These are phyloP conservation scores for Trisateles emortualis DNA, from an alignment of 2,888 invertebrate genomes.

Conservation along the genomic window DNA sequence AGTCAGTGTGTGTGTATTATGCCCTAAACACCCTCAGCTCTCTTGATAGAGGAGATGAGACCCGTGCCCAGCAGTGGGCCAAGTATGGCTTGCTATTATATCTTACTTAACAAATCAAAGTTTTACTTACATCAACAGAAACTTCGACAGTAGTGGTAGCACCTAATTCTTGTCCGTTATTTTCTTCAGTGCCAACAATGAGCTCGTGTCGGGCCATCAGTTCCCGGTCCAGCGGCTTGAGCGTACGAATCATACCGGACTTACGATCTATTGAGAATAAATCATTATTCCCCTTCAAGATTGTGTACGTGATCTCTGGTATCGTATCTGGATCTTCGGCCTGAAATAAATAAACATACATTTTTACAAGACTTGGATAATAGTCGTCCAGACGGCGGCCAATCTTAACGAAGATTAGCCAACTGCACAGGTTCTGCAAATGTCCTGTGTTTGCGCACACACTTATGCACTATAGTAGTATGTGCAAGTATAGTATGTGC, in stretches of 20 bases:
- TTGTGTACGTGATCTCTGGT: conserved; percentile 93
- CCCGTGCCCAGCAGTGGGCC: too few species aligned
- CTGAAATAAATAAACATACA: conserved; percentile 69
- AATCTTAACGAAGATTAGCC: too few species aligned
- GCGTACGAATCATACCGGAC: conserved; percentile 92
- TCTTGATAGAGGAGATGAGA: too few species aligned
- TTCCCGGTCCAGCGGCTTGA: conserved; percentile 93
- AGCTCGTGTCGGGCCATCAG: conserved; percentile 90
- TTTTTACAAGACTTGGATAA: neutral
- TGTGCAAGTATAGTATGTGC: too few species aligned
- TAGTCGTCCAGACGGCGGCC: too few species aligned
- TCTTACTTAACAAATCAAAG: too few species aligned
- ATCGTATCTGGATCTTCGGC: conserved; percentile 94
- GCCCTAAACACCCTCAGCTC: too few species aligned
- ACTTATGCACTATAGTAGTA: too few species aligned
- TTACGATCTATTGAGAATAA: conserved; percentile 94
- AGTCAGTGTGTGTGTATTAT: too few species aligned
- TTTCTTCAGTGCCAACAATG: conserved; percentile 94
- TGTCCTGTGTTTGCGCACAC: too few species aligned
- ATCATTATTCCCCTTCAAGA: conserved; percentile 93
- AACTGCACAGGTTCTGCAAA: too few species aligned
- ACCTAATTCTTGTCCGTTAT: conserved; percentile 89
- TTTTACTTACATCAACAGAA: conserved; percentile 88
- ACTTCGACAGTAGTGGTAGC: conserved; percentile 92
- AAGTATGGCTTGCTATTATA: too few species aligned